Percentiles rank a stretch among this genome's conserved stretches.
These are phyloP conservation scores for Mus spicilegus DNA, from an alignment of 2,113 vertebrate genomes.

Conservation along the genomic window DNA sequence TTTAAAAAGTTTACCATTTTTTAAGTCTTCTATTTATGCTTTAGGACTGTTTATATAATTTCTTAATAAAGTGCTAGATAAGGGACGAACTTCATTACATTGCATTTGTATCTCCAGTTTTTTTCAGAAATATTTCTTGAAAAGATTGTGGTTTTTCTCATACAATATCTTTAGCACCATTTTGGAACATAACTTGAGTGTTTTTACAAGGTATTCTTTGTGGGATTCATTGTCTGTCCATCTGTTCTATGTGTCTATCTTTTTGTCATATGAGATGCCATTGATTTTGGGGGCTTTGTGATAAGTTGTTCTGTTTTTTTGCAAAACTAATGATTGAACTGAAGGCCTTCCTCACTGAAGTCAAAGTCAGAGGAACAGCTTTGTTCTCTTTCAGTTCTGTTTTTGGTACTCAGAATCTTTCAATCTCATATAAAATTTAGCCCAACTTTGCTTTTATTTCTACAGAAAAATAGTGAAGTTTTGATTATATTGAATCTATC, in stretches of 20 bases:
- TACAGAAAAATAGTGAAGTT: neutral
- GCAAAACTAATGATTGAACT: neutral
- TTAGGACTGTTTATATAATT: neutral
- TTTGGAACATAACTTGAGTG: too few relatives aligned
- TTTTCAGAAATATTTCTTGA: neutral
- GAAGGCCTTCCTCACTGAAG: neutral
- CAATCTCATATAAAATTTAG: neutral
- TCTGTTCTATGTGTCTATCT: neutral
- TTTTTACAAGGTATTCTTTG: neutral
- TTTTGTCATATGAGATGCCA: neutral
- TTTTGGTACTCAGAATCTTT: neutral
- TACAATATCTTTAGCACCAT: neutral
- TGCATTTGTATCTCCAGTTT: neutral
- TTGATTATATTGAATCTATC: neutral
- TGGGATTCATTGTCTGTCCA: neutral
- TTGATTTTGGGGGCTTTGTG: neutral
- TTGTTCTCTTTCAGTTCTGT: neutral
- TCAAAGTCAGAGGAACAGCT: neutral
- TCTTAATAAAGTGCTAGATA: neutral
- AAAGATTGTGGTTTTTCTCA: neutral
- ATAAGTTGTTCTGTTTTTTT: neutral
- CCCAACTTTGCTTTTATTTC: neutral
- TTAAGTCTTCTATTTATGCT: neutral
- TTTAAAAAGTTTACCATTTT: neutral
- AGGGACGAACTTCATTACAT: neutral